Base-by-base conservation (phyloP, 2,113 vertebrate genomes). In the Penelope pileata region DNA sequence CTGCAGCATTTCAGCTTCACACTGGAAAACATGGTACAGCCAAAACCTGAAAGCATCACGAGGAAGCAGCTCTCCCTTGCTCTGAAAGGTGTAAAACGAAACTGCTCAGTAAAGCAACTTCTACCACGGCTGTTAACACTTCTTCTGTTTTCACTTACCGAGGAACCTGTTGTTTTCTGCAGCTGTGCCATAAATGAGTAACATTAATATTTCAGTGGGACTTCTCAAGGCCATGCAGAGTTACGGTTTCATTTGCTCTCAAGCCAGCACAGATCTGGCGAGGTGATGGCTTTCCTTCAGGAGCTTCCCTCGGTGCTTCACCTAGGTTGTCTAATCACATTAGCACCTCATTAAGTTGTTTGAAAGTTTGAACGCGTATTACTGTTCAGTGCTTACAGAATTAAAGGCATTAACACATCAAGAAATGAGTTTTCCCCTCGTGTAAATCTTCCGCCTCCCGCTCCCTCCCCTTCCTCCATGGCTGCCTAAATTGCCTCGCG, bases 341-440 rank as follows among this genome's bases (percentile, higher is more conserved):
- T 83, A 91, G 15, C 42, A 74, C 27, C 73, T 70, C 4, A 51
- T 82, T 94, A 53, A 58, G n/a, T 69, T 60, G 8, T 54, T 90
- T 93, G 59, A 74, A 90, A 74, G 38, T 86, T 93, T 86, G 86
- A 83, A 43, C 0, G 29, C 50, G n/a, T 94, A 92, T 90, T 76
- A 15, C n/a, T 59, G 23, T 62, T 83, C 62, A 94, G 69, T 82
- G 34, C 27, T 62, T 73, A 82, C 26, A 59, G 59, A 45, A 92
- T 94, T 95, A 85, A 64, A 69, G 40, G 58, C 22, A 27, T 9
- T 29, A 29, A 60, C n/a, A 58, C 43, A 79, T 75, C 53, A 62
- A 82, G 79, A 42, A 84, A 9, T 29, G 43, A 89, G 58, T 83
- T 83, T 87, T 73, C 15, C 54, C 15, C 82, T 94, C 0, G 2